These are phyloP conservation scores for Pteruthius melanotis DNA, from an alignment of 2,113 vertebrate genomes.

Conservation along the genomic window DNA sequence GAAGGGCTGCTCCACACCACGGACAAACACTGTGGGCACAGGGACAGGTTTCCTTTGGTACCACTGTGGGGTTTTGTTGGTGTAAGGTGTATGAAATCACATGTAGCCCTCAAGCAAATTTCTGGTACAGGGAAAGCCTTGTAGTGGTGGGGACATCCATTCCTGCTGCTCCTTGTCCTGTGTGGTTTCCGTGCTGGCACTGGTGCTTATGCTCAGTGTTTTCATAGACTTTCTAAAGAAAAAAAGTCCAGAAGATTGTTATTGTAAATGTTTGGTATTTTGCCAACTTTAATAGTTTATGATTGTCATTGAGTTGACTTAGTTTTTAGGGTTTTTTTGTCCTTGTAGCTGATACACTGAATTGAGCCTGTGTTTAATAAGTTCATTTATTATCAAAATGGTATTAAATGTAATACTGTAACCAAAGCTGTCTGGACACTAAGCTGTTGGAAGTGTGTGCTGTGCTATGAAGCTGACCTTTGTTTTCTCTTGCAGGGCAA, in stretches of 20 bases:
- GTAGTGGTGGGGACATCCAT: not conserved
- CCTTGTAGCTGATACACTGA: not conserved
- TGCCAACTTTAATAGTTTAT: not conserved
- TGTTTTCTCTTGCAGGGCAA: conserved; percentile 83
- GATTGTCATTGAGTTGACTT: not conserved
- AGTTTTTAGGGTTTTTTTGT: not conserved
- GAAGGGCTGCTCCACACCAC: not conserved
- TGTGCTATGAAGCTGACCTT: not conserved
- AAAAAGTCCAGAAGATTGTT: not conserved
- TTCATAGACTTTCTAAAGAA: not conserved
- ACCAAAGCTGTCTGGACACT: not conserved
- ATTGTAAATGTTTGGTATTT: not conserved
- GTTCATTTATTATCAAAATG: not conserved
- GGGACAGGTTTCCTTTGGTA: not conserved
- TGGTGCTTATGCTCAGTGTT: not conserved
- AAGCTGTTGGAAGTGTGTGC: not conserved
- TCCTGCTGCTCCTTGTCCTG: not conserved
- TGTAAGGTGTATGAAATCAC: not conserved
- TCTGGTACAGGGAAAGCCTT: not conserved
- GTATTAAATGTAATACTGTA: accelerated
- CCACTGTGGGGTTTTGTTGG: not conserved
- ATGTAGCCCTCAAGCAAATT: not conserved
- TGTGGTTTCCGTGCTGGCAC: not conserved
- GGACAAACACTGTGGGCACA: not conserved
- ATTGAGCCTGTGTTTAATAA: not conserved